Base-by-base conservation (phyloP, 2,797 vertebrate species). In the Moxostoma hubbsi region DNA sequence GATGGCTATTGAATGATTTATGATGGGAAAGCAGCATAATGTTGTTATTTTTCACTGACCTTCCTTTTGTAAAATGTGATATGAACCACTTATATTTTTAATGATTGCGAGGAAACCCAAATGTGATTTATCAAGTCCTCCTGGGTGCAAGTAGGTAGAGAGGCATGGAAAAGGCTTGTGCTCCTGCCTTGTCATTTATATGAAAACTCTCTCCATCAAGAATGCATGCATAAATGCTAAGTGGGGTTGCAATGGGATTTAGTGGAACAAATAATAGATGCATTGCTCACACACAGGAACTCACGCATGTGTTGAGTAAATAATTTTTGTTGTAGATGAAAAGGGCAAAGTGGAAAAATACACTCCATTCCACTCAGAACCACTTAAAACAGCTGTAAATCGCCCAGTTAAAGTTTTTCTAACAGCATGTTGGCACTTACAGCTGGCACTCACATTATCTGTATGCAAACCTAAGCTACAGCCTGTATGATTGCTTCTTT, bases 41-140 rank as follows among this genome's bases (percentile, higher is more conserved):
- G 82, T 83, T 87, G 85, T 24, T 24, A 24, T 24, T 24, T 24
- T 24, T 24, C 24, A 24, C 24, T 24, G 24, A 24, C 24, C 24
- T 24, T 24, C 85, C 81, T n/a, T 53, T 79, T 87, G 82, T 90
- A 83, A 88, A 88, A 90, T 89, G 88, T 79, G 86, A 88, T 89
- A 76, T 80, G 68, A 81, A 71, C 76, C 85, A 82, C 85, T 86
- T 87, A 85, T 91, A 84, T 89, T 87, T 90, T 89, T 89, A 90
- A 92, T 87, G 84, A 83, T 75, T 81, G 77, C 73, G 75, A 87
- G 88, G 89, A 92, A 91, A 92, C 90, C 86, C 88, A 89, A 75
- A 24, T 53, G 82, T 88, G 91, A 90, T 90, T 81, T 87, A 88
- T 89, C 75, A 18, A 45, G 66, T 74, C 81, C 67, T 63, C 58